A percentile compares a stretch with the other conserved stretches of the same genome.
Conservation (phyloP, 2,888 invertebrate genomes). For the Dusona sp. region DNA sequence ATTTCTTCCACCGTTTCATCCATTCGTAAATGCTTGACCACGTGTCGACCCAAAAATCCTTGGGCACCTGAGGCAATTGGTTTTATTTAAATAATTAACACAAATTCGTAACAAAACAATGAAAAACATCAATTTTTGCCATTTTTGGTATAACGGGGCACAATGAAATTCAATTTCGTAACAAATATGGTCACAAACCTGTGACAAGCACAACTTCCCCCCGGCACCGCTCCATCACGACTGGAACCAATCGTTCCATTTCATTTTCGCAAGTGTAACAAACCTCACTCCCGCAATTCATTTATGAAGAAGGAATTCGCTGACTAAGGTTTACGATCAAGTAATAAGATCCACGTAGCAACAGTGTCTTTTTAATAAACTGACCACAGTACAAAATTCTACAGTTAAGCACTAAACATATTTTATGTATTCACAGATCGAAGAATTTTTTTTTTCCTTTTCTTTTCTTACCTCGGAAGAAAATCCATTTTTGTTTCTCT, state of each 20-base stretch:
- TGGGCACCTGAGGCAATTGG: constrained; percentile 85
- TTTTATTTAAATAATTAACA: not conserved
- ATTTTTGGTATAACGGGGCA: not conserved
- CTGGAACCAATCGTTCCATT: constrained; percentile 22
- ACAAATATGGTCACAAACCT: constrained; percentile 36
- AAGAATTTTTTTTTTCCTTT: constrained; percentile 1
- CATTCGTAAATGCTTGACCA: constrained; percentile 86
- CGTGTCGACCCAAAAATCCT: constrained; percentile 89
- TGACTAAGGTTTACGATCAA: constrained; percentile 7
- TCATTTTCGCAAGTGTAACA: constrained; percentile 24
- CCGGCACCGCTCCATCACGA: constrained; percentile 47
- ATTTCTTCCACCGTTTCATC: constrained; percentile 86
- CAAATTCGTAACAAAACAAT: not conserved
- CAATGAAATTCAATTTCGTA: not conserved
- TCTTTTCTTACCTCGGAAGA: not conserved
- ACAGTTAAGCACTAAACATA: constrained; percentile 53
- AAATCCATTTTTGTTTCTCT: not conserved
- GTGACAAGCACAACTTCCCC: constrained; percentile 66
- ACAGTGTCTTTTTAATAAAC: constrained; percentile 62
- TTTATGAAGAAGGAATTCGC: not conserved
- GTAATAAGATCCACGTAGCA: constrained; percentile 9
- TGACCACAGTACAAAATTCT: constrained; percentile 62
- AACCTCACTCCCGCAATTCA: not conserved
- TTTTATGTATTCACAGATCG: constrained; percentile 36
- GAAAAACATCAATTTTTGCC: not conserved